Evolutionary conservation across 1,140 invertebrate species (phyloP).

Genomic region (Drosophila orena): DNA sequence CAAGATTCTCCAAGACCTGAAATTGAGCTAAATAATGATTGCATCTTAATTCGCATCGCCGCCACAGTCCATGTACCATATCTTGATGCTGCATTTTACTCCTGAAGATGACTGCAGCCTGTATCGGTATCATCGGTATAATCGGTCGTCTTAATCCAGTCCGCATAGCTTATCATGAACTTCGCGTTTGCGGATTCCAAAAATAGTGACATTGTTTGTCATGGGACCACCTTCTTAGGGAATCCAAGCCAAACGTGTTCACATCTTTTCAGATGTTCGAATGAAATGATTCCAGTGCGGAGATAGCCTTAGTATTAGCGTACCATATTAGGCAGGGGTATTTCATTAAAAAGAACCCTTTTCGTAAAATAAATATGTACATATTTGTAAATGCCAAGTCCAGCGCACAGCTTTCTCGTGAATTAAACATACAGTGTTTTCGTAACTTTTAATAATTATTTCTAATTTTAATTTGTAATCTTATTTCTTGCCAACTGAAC

Average conservation of each 20-base stretch:
- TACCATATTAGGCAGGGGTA: no score
- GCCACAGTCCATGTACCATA: not conserved
- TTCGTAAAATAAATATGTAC: no score
- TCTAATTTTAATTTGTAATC: not conserved
- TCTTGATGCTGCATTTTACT: not conserved
- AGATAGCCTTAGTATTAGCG: no score
- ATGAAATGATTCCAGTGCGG: not conserved
- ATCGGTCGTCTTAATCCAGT: conserved; percentile 4
- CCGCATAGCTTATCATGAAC: conserved; percentile 5
- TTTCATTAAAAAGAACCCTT: no score
- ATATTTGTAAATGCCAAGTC: no score
- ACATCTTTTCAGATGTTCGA: not conserved
- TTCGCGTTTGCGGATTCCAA: rapidly evolving
- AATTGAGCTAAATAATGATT: not conserved
- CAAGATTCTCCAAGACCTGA: not conserved
- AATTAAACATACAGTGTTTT: no score
- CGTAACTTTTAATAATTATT: not conserved
- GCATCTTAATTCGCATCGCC: not conserved
- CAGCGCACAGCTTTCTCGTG: no score
- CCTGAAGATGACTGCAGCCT: not conserved
- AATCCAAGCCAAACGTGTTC: not conserved
- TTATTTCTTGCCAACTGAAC: conserved; percentile 1
- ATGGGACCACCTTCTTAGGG: conserved; percentile 11
- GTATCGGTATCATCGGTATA: not conserved
- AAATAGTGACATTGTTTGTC: rapidly evolving